Evolutionary conservation across 2,888 invertebrate species (phyloP).

Genomic region (Limnephilus lunatus): DNA sequence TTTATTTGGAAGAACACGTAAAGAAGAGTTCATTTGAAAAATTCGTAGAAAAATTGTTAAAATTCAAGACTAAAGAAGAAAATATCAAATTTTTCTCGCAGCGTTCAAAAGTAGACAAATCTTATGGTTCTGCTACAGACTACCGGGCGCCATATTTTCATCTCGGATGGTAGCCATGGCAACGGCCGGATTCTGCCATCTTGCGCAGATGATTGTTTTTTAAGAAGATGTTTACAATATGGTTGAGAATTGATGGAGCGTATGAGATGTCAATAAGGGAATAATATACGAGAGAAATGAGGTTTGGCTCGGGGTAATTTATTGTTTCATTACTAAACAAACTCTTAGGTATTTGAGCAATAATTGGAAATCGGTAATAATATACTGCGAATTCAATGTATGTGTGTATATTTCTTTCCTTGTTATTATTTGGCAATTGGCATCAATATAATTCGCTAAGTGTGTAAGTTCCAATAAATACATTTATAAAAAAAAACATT

Average conservation of each 20-base stretch:
- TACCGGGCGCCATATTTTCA: slow-evolving; percentile 61
- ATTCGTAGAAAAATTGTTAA: not conserved
- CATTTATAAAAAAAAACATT: no score
- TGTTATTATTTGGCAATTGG: not conserved
- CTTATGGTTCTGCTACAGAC: slow-evolving; percentile 53
- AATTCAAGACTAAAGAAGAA: not conserved
- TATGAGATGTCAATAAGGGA: not conserved
- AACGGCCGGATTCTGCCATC: slow-evolving; percentile 35
- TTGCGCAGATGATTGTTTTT: slow-evolving; percentile 37
- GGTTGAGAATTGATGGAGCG: slow-evolving; percentile 27
- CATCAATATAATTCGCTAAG: no score
- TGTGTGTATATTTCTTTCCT: not conserved
- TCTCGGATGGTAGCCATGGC: slow-evolving; percentile 49
- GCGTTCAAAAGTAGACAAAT: not conserved
- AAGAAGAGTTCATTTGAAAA: not conserved
- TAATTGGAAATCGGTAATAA: not conserved
- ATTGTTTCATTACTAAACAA: not conserved
- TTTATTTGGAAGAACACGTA: no score
- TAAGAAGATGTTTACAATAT: slow-evolving; percentile 35
- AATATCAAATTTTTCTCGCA: not conserved
- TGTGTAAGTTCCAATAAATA: not conserved
- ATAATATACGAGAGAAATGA: not conserved
- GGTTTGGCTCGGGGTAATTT: not conserved
- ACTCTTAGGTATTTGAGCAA: no score
- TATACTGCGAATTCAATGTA: not conserved